These are phyloP conservation scores for Proteles cristata DNA, from an alignment of 2,113 vertebrate species.

Conservation along the genomic window DNA sequence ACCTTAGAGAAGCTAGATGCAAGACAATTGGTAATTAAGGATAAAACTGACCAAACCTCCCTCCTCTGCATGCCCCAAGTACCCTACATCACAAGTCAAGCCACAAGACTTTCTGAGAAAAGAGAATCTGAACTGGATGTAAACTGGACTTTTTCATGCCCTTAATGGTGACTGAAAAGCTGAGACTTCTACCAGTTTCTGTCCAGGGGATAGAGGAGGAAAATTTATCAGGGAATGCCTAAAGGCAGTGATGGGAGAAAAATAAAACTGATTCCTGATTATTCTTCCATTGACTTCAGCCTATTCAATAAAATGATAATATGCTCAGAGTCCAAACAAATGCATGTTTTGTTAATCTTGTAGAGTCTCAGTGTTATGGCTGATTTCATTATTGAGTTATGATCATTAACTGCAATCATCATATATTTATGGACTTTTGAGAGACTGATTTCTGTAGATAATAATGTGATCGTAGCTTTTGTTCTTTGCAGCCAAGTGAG, in stretches of 20 bases:
- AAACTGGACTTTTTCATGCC: neutral
- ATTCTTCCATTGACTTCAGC: neutral
- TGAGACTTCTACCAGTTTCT: neutral
- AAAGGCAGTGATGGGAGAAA: neutral
- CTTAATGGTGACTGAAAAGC: neutral
- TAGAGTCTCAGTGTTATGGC: constrained; percentile 7
- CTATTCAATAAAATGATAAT: neutral
- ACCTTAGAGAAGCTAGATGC: neutral
- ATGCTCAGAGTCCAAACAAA: constrained; percentile 38
- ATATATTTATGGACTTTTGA: constrained; percentile 38
- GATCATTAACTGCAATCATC: constrained; percentile 35
- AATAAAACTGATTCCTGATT: neutral
- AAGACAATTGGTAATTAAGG: neutral
- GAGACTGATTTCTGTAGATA: neutral
- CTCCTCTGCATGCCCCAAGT: neutral
- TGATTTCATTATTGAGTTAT: constrained; percentile 60
- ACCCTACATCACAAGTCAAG: neutral
- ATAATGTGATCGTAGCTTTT: neutral
- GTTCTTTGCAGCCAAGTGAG: neutral
- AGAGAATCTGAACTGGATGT: neutral
- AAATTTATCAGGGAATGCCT: neutral
- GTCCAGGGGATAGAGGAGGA: neutral
- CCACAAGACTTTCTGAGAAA: neutral
- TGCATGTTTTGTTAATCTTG: constrained; percentile 31
- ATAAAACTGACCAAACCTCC: neutral